Evolutionary conservation across 2,888 invertebrate species (phyloP), one percentile per base, ranked within the genome.

Genomic region (Lasius platythorax): DNA sequence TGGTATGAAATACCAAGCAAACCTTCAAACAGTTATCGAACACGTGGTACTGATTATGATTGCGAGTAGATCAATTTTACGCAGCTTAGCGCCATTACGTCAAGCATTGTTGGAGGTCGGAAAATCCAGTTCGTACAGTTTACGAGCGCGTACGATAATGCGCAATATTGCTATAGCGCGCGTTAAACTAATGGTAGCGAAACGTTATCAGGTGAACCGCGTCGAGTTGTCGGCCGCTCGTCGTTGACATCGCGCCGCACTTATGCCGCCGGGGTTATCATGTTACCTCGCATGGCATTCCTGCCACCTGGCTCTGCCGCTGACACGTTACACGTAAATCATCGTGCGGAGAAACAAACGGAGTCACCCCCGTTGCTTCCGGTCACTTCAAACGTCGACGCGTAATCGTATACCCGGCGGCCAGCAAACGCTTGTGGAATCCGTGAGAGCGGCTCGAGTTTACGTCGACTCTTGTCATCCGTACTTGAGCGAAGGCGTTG

Each of bases 251-350:
- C 74, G 84, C 66, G 82, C 50, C 33, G 82, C 75, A 82, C 83
- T 90, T 87, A 72, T 83, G 82, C 86, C 61, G 70, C 37, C 75
- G 46, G 83, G 63, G 88, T 85, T 86, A 86, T 86, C 85, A 78
- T 73, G 88, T 82, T 84, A 86, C 86, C 56, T 58, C 58, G 58
- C 58, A 33, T 85, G 61, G 68, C 68, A 58, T 79, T 86, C 66
- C 61, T 79, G 75, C 67, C 84, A 74, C 67, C 74, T 79, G 63
- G 58, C 46, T 50, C 72, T 83, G 86, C 61, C 64, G 75, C 72
- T 82, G 72, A 68, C 86, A 87, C 63, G 84, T 78, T 78, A 67
- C 79, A 66, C 85, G 68, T 84, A 81, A 85, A 78, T 84, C 63
- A 64, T 56, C 53, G 30, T 61, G 18, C 23, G 58, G 56, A 66